Percentiles rank a stretch among this genome's conserved stretches.
Evolutionary conservation across 2,113 vertebrate species (phyloP).

Genomic region (Polypterus bichir): DNA sequence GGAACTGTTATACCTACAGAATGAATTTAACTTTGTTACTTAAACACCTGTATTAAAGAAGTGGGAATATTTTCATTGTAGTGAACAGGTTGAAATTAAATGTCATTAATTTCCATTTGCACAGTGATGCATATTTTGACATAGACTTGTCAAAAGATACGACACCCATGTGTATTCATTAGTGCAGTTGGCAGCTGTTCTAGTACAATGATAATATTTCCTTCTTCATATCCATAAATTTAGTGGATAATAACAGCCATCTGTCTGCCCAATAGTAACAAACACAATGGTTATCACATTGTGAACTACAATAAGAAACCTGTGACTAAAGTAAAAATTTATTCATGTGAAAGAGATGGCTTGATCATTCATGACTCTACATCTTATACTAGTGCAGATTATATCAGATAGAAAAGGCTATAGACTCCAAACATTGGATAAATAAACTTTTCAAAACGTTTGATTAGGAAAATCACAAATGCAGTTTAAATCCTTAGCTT

Average conservation of each 20-base stretch:
- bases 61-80: neutral
- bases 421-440: no score
- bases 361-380: no score
- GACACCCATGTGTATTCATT: neutral
- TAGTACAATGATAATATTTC: slow-evolving; percentile 9
- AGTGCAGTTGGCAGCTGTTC: slow-evolving; percentile 6
- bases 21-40: no score
- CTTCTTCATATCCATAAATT: slow-evolving; percentile 16
- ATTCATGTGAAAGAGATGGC: no score
- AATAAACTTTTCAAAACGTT: no score
- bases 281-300: slow-evolving; percentile 13
- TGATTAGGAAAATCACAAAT: no score
- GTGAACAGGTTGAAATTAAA: neutral
- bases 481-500: no score
- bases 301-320: slow-evolving; percentile 7
- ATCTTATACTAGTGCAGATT: no score
- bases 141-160: neutral
- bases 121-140: neutral
- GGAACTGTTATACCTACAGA: no score
- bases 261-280: slow-evolving; percentile 22
- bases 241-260: slow-evolving; percentile 7
- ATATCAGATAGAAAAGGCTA: no score
- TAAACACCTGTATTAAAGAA: no score
- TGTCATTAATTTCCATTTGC: neutral
- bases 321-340: no score